Base-by-base conservation (phyloP, 2,888 invertebrate species). In the Quadroppia sp. region DNA sequence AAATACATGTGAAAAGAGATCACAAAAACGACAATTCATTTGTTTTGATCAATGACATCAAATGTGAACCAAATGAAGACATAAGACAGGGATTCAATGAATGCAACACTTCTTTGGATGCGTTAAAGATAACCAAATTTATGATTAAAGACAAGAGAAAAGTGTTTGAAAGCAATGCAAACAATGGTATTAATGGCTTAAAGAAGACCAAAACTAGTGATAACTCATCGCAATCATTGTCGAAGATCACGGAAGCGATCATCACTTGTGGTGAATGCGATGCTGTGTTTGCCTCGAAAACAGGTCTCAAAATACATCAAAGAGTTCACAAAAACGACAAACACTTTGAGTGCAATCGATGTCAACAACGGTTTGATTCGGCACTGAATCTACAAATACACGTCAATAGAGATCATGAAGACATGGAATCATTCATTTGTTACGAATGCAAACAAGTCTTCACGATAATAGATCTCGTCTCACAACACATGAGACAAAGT, bases 401-500 rank as follows among this genome's bases (percentile, higher is more conserved):
- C 17, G 17, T 56, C 28, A 56, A 56, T 30, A 2, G 56, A 28
- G 4, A 17, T 17, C 56, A 56, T 15, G 15, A 56, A 17, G 2
- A 56, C 4, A 28, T 56, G 1, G 28, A 28, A 4, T 56, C 56
- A 30, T 30, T 15, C 30, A 30, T 56, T 56, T 56, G 56, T 30
- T 30, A 56, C 30, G 56, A 56, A 30, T 56, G 56, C 56, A 11
- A 15, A 56, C 56, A 56, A 30, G 30, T 56, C 1, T 56, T 56
- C 9, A 9, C 28, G 1, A 23, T 15, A 11, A 30, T 11, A 30
- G 30, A 56, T 2, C 1, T 30, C 15, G 28, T 56, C 15, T 30
- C 17, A 3, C 11, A 3, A 2, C 56, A 56, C 30, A 17, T 56
- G 28, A 56, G 28, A 56, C 56, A 28, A 56, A 23, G 15, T 13